phyloP scores from a whole-genome alignment of 1,140 invertebrate genomes.

The Aphelinus certus region DNA sequence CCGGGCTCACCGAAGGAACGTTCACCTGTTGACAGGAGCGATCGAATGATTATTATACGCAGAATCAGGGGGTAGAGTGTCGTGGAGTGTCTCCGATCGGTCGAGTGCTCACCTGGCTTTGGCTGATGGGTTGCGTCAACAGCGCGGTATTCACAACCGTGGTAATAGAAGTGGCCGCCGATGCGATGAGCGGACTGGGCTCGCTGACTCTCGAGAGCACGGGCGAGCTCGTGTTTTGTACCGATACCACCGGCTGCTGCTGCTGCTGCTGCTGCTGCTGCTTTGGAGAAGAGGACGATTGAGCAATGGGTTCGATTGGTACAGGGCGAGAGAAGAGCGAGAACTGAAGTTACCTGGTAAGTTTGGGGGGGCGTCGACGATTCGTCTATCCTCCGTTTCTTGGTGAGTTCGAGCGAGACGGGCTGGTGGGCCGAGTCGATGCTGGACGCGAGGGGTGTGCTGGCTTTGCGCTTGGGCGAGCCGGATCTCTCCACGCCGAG shows the following conservation, averaged over 20 bases:
- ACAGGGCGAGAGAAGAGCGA: no score
- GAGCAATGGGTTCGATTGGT: no score
- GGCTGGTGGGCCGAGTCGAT: constrained; percentile 53
- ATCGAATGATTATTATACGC: background rate
- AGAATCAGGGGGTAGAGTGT: constrained; percentile 5
- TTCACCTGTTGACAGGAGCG: constrained; percentile 34
- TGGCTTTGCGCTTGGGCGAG: constrained; percentile 70
- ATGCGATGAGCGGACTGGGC: constrained; percentile 76
- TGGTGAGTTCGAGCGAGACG: constrained; percentile 67
- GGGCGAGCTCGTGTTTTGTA: constrained; percentile 47
- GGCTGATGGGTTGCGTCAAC: constrained; percentile 50
- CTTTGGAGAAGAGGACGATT: no score
- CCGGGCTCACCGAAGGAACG: constrained; percentile 59
- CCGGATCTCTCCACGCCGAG: constrained; percentile 70
- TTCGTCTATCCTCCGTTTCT: constrained; percentile 61
- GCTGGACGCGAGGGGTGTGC: constrained; percentile 50
- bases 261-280: background rate
- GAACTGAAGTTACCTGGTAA: constrained; percentile 45
- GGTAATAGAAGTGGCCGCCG: constrained; percentile 78
- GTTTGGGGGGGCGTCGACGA: constrained; percentile 51
- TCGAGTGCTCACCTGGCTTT: constrained; percentile 44
- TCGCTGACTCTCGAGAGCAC: constrained; percentile 72
- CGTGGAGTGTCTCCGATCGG: background rate
- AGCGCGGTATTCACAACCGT: constrained; percentile 73
- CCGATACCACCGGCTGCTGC: background rate